Base-by-base conservation (phyloP, 2,113 vertebrate genomes). In the Xerus inauris region DNA sequence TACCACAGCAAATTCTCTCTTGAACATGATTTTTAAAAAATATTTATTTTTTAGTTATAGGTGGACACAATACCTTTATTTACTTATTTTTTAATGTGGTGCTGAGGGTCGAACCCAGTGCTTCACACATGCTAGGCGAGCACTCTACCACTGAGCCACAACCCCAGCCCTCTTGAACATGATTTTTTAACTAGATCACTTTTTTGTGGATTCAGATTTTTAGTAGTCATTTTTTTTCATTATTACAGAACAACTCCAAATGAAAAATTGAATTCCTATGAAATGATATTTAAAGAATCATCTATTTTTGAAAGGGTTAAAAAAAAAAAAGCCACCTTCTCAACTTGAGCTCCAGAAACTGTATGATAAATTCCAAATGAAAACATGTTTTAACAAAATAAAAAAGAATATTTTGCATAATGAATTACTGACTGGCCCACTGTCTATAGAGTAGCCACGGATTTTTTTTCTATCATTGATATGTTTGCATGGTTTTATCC, bases 151-250 rank as follows among this genome's bases (percentile, higher is more conserved):
- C n/a, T n/a, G n/a, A n/a, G n/a, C n/a, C n/a, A n/a, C n/a, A n/a
- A n/a, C n/a, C n/a, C n/a, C n/a, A n/a, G n/a, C n/a, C n/a, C 30
- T 92, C 57, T 76, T 49, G 24, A 64, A 75, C 19, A 35, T 72
- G 80, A n/a, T 64, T 93, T 93, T 83, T 97, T 54, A 97, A 84
- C 17, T 32, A 64, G 51, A 73, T 72, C 5, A 49, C 19, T 93
- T 95, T 96, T 62, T 92, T 81, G 11, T 87, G 91, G 96, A 83
- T 32, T 62, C 22, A 49, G 26, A 8, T n/a, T 72, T 92, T 71
- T 86, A 90, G 30, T 65, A 75, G 30, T 76, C 13, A 26, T 90
- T 82, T 82, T 93, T 87, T 62, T 87, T 54, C 64, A 79, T 77
- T 72, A n/a, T 87, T 91, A 42, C 16, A 90, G 54, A 94, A 84